Evolutionary conservation across 1,140 invertebrate genomes (phyloP).

Genomic region (Sminthurides bifidus): DNA sequence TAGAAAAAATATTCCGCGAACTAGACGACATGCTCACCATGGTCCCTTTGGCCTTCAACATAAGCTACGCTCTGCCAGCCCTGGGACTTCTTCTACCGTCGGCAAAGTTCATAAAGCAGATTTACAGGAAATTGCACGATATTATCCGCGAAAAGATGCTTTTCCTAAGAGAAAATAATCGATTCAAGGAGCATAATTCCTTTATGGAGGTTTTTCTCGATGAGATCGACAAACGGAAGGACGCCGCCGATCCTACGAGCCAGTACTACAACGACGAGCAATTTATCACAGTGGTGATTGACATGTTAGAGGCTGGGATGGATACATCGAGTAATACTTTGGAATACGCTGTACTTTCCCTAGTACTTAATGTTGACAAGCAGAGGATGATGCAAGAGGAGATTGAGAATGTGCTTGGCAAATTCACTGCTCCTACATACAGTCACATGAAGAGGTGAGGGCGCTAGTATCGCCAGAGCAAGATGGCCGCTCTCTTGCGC

Average conservation of each 20-base stretch:
- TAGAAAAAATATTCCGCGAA: background rate
- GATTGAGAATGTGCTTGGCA: constrained; percentile 46
- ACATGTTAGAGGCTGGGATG: constrained; percentile 36
- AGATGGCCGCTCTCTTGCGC: constrained; percentile 28
- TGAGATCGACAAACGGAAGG: constrained; percentile 11
- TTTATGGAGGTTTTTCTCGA: constrained; percentile 12
- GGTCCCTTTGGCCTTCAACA: background rate
- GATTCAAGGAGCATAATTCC: too few relatives aligned
- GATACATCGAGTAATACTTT: constrained; percentile 13
- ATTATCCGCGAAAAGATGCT: background rate
- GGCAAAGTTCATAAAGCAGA: background rate
- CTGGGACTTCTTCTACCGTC: background rate
- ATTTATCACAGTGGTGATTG: constrained; percentile 29
- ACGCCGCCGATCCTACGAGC: background rate
- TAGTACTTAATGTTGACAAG: constrained; percentile 9
- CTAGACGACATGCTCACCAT: constrained; percentile 5
- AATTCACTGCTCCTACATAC: constrained; percentile 49
- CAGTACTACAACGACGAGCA: constrained; percentile 20
- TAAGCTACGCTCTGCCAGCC: constrained; percentile 5
- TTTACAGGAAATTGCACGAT: background rate
- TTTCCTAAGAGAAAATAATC: background rate
- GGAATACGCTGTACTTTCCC: constrained; percentile 11
- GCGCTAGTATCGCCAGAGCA: too few relatives aligned
- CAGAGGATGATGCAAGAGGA: constrained; percentile 13
- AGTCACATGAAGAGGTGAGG: too few relatives aligned